Percentiles rank a stretch among this genome's conserved stretches.
Evolutionary conservation across 2,113 vertebrate species (phyloP).

Genomic region (Pogonocichla stellata): DNA sequence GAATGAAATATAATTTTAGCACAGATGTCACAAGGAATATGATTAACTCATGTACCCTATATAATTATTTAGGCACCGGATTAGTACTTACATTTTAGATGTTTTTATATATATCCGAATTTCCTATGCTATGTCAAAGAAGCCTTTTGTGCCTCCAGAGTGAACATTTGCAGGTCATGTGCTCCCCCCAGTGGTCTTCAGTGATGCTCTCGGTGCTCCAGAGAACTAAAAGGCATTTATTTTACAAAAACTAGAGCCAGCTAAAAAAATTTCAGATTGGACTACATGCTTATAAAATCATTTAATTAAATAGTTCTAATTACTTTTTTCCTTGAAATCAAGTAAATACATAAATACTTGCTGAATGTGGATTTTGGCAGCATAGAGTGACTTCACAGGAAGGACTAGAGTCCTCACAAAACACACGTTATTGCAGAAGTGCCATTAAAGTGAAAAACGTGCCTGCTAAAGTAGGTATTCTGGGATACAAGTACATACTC

Average conservation of each 20-base stretch:
- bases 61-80: not conserved
- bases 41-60: not conserved
- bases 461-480: not conserved
- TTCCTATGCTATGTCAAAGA: accelerated
- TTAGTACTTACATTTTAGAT: not conserved
- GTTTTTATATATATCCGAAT: not conserved
- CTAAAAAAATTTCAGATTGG: not conserved
- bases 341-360: not conserved
- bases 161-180: not conserved
- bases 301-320: not conserved
- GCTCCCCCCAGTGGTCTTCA: not conserved
- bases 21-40: not conserved
- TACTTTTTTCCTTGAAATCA: not conserved
- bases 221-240: not conserved
- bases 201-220: not conserved
- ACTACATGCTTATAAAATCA: not conserved
- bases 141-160: accelerated
- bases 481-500: no score
- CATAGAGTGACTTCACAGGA: not conserved
- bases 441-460: not conserved
- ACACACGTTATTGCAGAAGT: not conserved
- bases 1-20: not conserved
- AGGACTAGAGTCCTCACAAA: not conserved
- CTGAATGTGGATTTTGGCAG: not conserved
- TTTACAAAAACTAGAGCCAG: not conserved